Base-by-base conservation (phyloP, 1,140 invertebrate genomes). In the Coenobita brevimanus region DNA sequence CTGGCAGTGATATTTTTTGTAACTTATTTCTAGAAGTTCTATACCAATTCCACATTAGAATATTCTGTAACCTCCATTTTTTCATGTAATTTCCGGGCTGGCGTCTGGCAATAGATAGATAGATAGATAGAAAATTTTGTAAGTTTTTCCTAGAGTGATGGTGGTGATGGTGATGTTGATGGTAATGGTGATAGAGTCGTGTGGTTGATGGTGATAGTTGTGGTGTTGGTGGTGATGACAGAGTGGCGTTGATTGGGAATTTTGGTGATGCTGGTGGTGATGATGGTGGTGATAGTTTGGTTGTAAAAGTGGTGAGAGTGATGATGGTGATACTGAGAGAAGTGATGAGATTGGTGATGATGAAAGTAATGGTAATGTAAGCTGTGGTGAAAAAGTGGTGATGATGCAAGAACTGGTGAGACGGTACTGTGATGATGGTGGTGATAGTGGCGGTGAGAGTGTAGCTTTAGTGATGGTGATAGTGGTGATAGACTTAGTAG, bases 151-250 rank as follows among this genome's bases (percentile, higher is more conserved):
- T 4, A n/a, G 6, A 30, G 62, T 64, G 62, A 64, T 30, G 62
- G 62, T 64, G 62, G 62, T 64, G 62, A 30, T 64, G 62, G n/a
- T 64, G n/a, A 30, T 64, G 62, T 6, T 64, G 62, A 30, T 8
- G 62, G 62, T 64, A n/a, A 24, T 30, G 62, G 8, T 64, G 62
- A 30, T 64, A 30, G 62, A 30, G 62, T 64, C 3, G 62, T 64
- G 62, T 4, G 6, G 62, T 4, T 64, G 62, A n/a, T 64, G 62
- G 62, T 64, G 62, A n/a, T 64, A 30, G 67, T 71, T n/a, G 57
- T 3, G 73, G 33, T 81, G n/a, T 27, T 54, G 76, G 76, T 57
- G 76, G 54, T 81, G 78, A 57, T 81, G 78, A 57, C 36, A 24
- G 43, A 8, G 75, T 50, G 46, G 43, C 43, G 33, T 13, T 27